phyloP scores from a whole-genome alignment of 1,140 invertebrate species.

The Magallana gigas region DNA sequence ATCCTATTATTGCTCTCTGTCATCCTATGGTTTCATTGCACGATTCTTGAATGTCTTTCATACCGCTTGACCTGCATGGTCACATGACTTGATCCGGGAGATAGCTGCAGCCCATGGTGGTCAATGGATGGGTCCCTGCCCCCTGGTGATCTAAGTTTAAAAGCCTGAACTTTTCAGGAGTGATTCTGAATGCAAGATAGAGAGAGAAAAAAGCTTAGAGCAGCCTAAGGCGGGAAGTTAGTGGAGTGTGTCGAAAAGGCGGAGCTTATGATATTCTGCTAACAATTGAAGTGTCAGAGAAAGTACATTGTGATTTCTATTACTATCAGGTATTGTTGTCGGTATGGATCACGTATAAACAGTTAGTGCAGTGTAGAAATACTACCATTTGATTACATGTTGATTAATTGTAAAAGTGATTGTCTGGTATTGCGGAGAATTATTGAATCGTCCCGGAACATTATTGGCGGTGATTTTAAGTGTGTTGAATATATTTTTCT shows the following conservation, averaged over 20 bases:
- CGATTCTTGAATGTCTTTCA: slow-evolving; percentile 3
- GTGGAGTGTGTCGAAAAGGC: neutral
- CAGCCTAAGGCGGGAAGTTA: neutral
- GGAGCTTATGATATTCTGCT: slow-evolving; percentile 16
- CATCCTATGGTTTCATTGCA: slow-evolving; percentile 24
- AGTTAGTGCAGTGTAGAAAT: neutral
- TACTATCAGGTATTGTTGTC: slow-evolving; percentile 31
- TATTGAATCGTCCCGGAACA: neutral
- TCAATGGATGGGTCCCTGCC: slow-evolving; percentile 13
- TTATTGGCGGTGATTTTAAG: no score
- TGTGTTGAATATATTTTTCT: no score
- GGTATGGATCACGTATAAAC: neutral
- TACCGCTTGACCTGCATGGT: slow-evolving; percentile 16
- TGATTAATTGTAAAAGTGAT: neutral
- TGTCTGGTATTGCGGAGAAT: neutral
- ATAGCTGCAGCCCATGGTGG: neutral
- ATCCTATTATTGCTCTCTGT: slow-evolving; percentile 32
- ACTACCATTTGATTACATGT: neutral
- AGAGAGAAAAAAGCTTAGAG: neutral
- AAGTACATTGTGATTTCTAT: slow-evolving; percentile 21
- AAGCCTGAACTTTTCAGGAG: neutral
- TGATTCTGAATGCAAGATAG: neutral
- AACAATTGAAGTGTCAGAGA: slow-evolving; percentile 23
- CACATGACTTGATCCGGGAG: neutral
- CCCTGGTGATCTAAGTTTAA: slow-evolving; percentile 1